These are phyloP conservation scores for Rutilus rutilus DNA, from an alignment of 2,113 vertebrate genomes.

Conservation along the genomic window DNA sequence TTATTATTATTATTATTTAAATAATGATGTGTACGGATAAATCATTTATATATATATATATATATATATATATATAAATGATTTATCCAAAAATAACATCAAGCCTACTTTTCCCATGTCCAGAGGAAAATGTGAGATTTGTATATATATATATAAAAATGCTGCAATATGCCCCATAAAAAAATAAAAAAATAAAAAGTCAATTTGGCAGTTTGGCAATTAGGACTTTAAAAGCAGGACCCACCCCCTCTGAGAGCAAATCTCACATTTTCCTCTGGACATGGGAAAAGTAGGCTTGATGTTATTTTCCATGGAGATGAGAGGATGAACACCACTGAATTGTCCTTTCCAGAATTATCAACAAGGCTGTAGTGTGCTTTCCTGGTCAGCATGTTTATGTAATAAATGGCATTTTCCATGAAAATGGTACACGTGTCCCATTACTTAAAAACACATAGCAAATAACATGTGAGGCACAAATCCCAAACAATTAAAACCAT, in stretches of 20 bases:
- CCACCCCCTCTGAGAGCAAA: constrained; percentile 7
- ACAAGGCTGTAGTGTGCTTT: not conserved
- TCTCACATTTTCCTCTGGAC: constrained; percentile 24
- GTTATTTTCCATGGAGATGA: constrained; percentile 29
- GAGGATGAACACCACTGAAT: constrained; percentile 1
- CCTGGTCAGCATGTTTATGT: constrained; percentile 9
- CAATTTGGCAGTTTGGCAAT: too few relatives aligned
- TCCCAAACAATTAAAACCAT: not conserved
- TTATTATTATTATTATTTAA: too few relatives aligned
- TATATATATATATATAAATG: too few relatives aligned
- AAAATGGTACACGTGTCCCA: not conserved
- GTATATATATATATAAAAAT: too few relatives aligned
- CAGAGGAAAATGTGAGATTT: constrained; percentile 20
- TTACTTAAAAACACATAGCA: constrained; percentile 13
- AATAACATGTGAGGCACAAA: not conserved
- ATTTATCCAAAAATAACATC: constrained; percentile 22
- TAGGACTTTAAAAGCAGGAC: constrained; percentile 15
- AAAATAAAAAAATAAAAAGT: too few relatives aligned
- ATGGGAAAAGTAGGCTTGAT: constrained; percentile 1
- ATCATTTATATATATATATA: too few relatives aligned
- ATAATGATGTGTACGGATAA: too few relatives aligned
- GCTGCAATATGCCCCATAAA: too few relatives aligned
- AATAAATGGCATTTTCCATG: constrained; percentile 4
- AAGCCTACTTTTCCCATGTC: constrained; percentile 3
- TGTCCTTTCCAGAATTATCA: constrained; percentile 11